Evolutionary conservation across 2,888 invertebrate genomes (phyloP).

Genomic region (Cenopis cana): DNA sequence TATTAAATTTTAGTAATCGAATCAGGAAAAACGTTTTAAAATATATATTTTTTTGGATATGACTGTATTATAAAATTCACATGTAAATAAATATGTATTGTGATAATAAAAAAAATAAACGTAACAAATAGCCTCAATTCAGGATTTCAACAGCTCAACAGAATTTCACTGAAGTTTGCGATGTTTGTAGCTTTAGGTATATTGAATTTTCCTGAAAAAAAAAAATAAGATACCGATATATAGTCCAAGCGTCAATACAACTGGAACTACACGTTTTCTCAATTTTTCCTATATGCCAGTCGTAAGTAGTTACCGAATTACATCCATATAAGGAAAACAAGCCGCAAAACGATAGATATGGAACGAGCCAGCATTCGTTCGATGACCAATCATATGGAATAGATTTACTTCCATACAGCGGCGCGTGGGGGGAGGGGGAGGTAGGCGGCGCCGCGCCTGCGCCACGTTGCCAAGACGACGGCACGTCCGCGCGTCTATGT

Average conservation of each 20-base stretch:
- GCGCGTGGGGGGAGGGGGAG: slow-evolving; percentile 55
- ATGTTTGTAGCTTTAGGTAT: neutral
- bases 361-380: slow-evolving; percentile 32
- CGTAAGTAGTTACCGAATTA: slow-evolving; percentile 23
- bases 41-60: too few species aligned
- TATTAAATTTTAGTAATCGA: neutral
- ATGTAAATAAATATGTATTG: too few species aligned
- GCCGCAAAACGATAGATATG: slow-evolving; percentile 29
- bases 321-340: slow-evolving; percentile 31
- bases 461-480: slow-evolving; percentile 86
- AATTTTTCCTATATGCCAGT: slow-evolving; percentile 22
- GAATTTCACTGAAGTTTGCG: neutral
- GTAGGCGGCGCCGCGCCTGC: slow-evolving; percentile 84
- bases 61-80: too few species aligned
- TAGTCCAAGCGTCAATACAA: neutral
- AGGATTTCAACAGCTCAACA: neutral
- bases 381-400: slow-evolving; percentile 74
- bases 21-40: neutral
- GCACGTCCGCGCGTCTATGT: slow-evolving; percentile 79
- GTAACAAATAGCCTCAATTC: neutral
- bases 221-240: neutral
- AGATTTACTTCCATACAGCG: slow-evolving; percentile 52
- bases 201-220: neutral
- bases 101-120: too few species aligned
- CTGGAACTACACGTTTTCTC: neutral